These are phyloP conservation scores for Amblyteles armatorius DNA, from an alignment of 2,888 invertebrate species.

Conservation along the genomic window DNA sequence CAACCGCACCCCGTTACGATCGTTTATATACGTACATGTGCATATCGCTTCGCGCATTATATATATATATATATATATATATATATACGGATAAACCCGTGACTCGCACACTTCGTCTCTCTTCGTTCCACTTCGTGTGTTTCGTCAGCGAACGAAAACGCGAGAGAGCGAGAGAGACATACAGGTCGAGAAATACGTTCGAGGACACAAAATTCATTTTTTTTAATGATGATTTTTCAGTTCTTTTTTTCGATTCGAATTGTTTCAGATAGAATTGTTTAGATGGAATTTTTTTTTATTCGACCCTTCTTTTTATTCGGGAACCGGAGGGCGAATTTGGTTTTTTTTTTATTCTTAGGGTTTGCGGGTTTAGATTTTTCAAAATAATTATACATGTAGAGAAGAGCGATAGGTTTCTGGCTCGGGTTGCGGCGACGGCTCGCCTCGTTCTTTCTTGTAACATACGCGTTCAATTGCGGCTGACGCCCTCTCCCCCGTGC, in stretches of 20 bases:
- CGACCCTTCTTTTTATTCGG: too few species aligned
- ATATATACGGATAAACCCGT: conserved; percentile 28
- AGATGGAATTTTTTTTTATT: too few species aligned
- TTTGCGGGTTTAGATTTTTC: background rate
- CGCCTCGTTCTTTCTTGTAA: background rate
- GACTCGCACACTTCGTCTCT: conserved; percentile 16
- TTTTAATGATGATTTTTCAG: background rate
- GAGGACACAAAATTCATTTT: too few species aligned
- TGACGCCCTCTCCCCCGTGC: conserved; percentile 1
- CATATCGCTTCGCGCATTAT: background rate
- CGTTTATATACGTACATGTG: too few species aligned
- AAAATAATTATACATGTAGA: background rate
- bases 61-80: conserved; percentile 6
- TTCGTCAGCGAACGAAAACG: conserved; percentile 3
- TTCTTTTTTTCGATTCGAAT: background rate
- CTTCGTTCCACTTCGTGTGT: conserved; percentile 23
- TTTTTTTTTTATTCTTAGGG: background rate
- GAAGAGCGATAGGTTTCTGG: background rate
- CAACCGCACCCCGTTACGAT: background rate
- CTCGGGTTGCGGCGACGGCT: background rate
- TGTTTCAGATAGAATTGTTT: too few species aligned
- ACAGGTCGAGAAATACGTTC: background rate
- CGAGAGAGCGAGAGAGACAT: conserved; percentile 8
- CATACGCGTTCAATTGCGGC: background rate
- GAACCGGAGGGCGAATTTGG: too few species aligned